These are phyloP conservation scores for Platichthys stellatus DNA, from an alignment of 2,113 vertebrate species.

Conservation along the genomic window DNA sequence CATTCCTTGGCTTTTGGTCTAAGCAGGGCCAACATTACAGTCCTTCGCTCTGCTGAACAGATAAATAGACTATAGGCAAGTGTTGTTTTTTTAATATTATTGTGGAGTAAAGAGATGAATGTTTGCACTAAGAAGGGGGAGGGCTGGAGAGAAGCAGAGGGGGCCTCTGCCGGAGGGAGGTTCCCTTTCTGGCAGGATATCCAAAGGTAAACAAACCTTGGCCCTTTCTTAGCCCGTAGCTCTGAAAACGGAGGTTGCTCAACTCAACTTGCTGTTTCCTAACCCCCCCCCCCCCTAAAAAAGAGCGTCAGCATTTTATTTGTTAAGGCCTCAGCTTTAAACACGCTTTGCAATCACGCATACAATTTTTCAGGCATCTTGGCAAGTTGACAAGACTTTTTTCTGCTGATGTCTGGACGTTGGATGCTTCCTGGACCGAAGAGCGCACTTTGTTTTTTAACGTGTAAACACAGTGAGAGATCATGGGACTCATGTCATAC, in stretches of 20 bases:
- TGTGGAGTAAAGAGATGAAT: constrained; percentile 40
- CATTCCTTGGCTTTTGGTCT: background rate
- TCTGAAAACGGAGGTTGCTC: constrained; percentile 44
- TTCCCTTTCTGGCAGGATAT: constrained; percentile 73
- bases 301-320: constrained; percentile 40
- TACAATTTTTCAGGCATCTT: background rate
- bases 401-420: constrained; percentile 6
- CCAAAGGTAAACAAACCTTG: constrained; percentile 75
- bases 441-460: constrained; percentile 11
- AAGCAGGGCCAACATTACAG: background rate
- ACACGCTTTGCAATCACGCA: background rate
- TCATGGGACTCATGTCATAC: constrained; percentile 33
- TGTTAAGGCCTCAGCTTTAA: background rate
- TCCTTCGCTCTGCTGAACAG: constrained; percentile 3
- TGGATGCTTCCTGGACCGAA: constrained; percentile 6
- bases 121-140: constrained; percentile 1
- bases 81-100: background rate
- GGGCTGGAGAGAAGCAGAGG: constrained; percentile 3
- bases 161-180: constrained; percentile 67
- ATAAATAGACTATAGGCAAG: constrained; percentile 14
- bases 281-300: background rate
- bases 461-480: constrained; percentile 10
- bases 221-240: constrained; percentile 44
- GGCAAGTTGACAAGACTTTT: constrained; percentile 6
- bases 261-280: constrained; percentile 23